Percentiles rank a stretch among this genome's conserved stretches.
These are phyloP conservation scores for Uloborus diversus DNA, from an alignment of 1,140 invertebrate genomes.

Conservation along the genomic window DNA sequence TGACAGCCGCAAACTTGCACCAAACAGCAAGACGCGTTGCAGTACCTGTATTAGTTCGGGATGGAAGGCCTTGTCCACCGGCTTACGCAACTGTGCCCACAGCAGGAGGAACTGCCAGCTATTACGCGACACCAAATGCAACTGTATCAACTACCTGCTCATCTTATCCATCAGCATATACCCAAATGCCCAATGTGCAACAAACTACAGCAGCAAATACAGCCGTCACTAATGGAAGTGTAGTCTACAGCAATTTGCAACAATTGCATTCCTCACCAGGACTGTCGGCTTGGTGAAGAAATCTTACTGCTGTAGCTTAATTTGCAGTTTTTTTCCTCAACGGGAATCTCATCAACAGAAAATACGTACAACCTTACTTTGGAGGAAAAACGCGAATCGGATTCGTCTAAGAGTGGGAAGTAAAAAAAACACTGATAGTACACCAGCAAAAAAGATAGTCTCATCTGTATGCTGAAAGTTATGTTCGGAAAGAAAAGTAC, in stretches of 20 bases:
- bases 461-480: too few species aligned
- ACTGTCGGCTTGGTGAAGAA: constrained; percentile 21
- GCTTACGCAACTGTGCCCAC: constrained; percentile 24
- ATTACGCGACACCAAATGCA: constrained; percentile 17
- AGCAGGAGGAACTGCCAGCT: constrained; percentile 9
- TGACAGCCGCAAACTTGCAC: constrained; percentile 32
- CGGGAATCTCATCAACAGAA: too few species aligned
- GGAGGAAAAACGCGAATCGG: too few species aligned
- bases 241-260: constrained; percentile 27
- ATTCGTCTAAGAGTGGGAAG: too few species aligned
- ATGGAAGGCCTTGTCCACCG: constrained; percentile 84
- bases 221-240: constrained; percentile 2
- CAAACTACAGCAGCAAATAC: constrained; percentile 9
- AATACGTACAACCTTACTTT: too few species aligned
- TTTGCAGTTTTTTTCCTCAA: constrained; percentile 12
- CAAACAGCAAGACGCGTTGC: constrained; percentile 78
- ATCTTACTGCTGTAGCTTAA: too few species aligned
- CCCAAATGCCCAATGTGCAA: constrained; percentile 21
- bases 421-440: too few species aligned
- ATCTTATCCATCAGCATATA: constrained; percentile 4
- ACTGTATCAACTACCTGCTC: constrained; percentile 1
- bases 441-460: too few species aligned
- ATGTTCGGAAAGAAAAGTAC: too few species aligned
- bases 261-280: constrained; percentile 12
- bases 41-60: constrained; percentile 89